Conservation (phyloP, 2,797 vertebrate genomes). For the Betta splendens region DNA sequence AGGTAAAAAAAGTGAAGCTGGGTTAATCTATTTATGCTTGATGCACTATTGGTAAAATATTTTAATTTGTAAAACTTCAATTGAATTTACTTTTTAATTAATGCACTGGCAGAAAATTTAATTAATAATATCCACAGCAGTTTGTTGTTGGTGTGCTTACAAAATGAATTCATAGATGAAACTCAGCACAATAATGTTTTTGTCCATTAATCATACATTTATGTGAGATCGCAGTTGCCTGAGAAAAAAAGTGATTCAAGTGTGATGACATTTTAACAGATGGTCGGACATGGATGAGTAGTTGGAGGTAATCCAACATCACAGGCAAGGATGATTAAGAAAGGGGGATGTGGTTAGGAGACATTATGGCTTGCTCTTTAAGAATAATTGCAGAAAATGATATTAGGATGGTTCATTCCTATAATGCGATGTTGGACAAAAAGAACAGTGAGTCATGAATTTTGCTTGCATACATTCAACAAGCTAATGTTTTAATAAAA, state of each 20-base stretch:
- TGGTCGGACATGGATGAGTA: conserved; percentile 31
- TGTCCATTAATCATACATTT: not conserved
- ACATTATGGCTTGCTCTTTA: conserved; percentile 39
- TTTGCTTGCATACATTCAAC: conserved; percentile 1
- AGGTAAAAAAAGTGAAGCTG: not conserved
- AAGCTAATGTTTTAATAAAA: conserved; percentile 1
- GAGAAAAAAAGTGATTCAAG: conserved; percentile 9
- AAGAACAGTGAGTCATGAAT: conserved; percentile 7
- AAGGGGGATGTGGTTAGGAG: conserved; percentile 31
- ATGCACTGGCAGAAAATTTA: conserved; percentile 2
- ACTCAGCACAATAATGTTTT: conserved; percentile 4
- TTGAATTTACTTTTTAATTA: conserved; percentile 21
- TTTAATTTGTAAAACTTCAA: conserved; percentile 1
- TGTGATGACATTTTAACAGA: conserved; percentile 46
- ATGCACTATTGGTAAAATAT: not conserved
- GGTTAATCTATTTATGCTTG: conserved; percentile 9
- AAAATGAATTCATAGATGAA: conserved; percentile 6
- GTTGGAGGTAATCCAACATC: conserved; percentile 50
- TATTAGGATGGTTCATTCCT: conserved; percentile 37
- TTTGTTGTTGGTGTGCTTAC: not conserved
- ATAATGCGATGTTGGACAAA: conserved; percentile 13
- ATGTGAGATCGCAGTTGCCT: conserved; percentile 2
- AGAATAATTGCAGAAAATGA: conserved; percentile 44
- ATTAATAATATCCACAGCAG: not conserved
- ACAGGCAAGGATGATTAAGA: conserved; percentile 47